Conservation (phyloP, 2,797 vertebrate species). For the Garrulus glandarius region DNA sequence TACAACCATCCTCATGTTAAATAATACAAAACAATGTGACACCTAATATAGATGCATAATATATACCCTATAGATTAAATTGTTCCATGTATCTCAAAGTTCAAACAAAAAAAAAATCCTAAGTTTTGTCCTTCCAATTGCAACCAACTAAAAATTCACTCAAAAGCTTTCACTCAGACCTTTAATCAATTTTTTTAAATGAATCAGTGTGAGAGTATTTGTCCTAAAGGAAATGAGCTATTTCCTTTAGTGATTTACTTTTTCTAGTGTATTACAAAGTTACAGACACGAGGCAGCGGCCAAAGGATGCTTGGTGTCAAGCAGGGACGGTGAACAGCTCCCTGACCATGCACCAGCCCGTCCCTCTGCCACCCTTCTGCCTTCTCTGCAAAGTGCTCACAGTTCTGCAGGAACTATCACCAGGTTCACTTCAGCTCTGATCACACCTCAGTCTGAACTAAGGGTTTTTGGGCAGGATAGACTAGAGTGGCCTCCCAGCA, state of each 20-base stretch:
- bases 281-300: background rate
- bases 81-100: background rate
- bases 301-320: background rate
- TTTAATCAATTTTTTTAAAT: background rate
- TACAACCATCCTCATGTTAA: background rate
- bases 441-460: background rate
- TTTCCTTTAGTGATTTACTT: background rate
- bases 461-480: background rate
- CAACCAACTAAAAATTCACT: background rate
- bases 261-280: background rate
- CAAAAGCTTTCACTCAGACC: background rate
- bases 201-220: background rate
- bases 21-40: background rate
- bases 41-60: background rate
- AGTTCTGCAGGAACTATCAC: background rate
- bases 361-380: background rate
- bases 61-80: background rate
- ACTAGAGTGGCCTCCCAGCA: background rate
- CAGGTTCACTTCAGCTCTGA: background rate
- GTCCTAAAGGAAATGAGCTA: background rate
- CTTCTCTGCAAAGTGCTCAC: background rate
- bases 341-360: background rate
- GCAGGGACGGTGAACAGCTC: background rate
- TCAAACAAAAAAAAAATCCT: background rate
- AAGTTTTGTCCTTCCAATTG: background rate